Base-by-base conservation (phyloP, 2,113 vertebrate species). In the Notarius lentiginosus region DNA sequence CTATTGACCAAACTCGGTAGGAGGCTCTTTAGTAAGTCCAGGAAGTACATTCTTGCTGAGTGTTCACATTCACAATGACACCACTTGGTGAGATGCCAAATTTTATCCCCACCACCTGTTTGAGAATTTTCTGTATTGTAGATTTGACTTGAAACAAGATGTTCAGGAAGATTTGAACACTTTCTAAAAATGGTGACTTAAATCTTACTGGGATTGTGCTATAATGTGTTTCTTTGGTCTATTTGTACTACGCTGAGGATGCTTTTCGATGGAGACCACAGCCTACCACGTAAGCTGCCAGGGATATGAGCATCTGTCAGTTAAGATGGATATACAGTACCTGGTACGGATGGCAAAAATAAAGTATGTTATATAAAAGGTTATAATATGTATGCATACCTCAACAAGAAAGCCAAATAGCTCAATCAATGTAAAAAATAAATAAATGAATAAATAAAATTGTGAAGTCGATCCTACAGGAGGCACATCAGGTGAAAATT, bases 1-100 rank as follows among this genome's bases (percentile, higher is more conserved):
- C 34, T 82, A 17, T n/a, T 51, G 68, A 61, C 58, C 0, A 12
- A 63, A 70, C 55, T 65, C 70, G 15, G 79, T 65, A 7, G 80
- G 34, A 27, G 41, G n/a, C 11, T 61, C 79, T 80, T 86, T 70
- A 60, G 53, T 82, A 82, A 73, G 79, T 82, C 34, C 27, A 4
- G 8, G 55, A 60, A 12, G 56, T 82, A 55, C 75, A n/a, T 3
- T 22, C 4, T 49, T 51, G 5, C 70, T 22, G 70, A 73, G 70
- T 51, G 8, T 41, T 41, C 41, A 41, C 41, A 41, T 14, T 14
- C 73, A 17, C 55, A 56, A 17, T 60, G 12, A 1, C 0, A 75
- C 34, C 15, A n/a, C 41, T 70, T 30, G 15, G 12, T 75, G 8
- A 75, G 75, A 84, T 75, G 55, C 58, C 27, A 56, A 30, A 84